Conservation (phyloP, 1,140 invertebrate species). For the Trachymyrmex septentrionalis region DNA sequence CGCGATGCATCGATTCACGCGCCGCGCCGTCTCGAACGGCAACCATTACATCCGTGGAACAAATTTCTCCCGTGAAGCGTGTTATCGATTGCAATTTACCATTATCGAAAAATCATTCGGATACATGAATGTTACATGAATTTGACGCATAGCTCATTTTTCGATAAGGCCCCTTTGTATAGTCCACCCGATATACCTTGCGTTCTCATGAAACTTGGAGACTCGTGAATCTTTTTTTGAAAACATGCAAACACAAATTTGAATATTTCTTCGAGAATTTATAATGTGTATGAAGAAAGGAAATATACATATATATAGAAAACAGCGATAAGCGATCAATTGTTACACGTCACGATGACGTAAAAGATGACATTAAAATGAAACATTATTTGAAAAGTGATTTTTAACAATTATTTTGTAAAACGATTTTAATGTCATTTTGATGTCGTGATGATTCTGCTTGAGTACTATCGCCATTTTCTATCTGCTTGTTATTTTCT, state of each 20-base stretch:
- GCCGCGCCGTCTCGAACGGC: constrained; percentile 28
- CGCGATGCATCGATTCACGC: constrained; percentile 32
- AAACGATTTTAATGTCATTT: too few species aligned
- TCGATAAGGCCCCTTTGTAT: constrained; percentile 13
- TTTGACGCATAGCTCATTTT: not conserved
- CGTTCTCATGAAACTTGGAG: constrained; percentile 20
- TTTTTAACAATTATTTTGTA: too few species aligned
- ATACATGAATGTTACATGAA: not conserved
- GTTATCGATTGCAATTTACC: constrained; percentile 31
- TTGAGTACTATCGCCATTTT: too few species aligned
- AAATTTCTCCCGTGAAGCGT: constrained; percentile 17
- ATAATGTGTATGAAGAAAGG: not conserved
- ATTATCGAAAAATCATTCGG: constrained; percentile 2
- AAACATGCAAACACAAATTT: not conserved
- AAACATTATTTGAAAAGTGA: too few species aligned
- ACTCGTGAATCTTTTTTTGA: not conserved
- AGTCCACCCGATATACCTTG: constrained; percentile 33
- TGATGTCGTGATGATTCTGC: too few species aligned
- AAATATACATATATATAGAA: not conserved
- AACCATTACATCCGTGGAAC: constrained; percentile 25
- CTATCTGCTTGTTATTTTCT: too few species aligned
- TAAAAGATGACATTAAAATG: too few species aligned
- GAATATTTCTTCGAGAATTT: not conserved
- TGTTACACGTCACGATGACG: too few species aligned
- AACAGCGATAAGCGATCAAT: not conserved